phyloP scores from a whole-genome alignment of 2,888 invertebrate genomes.

The Tachina lurida region DNA sequence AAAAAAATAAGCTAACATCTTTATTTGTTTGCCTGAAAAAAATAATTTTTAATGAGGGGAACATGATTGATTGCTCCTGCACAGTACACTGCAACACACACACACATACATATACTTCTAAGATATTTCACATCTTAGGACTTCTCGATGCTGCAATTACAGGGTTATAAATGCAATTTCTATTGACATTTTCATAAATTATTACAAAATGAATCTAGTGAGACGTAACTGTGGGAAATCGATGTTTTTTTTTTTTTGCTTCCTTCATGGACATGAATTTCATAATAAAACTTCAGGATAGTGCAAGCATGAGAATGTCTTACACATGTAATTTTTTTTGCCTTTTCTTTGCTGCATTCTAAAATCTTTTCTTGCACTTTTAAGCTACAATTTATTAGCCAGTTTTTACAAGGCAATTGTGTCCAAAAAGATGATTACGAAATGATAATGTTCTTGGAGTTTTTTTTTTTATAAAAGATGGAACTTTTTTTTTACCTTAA shows the following conservation, averaged over 20 bases:
- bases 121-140: constrained; percentile 1
- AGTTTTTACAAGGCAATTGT: constrained; percentile 48
- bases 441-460: constrained; percentile 78
- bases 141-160: constrained; percentile 30
- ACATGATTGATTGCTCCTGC: constrained; percentile 29
- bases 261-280: constrained; percentile 38
- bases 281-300: not conserved
- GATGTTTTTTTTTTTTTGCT: constrained; percentile 32
- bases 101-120: not conserved
- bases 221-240: constrained; percentile 63
- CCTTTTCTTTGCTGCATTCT: not conserved
- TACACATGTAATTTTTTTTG: constrained; percentile 27
- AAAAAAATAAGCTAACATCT: not conserved
- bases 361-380: constrained; percentile 43
- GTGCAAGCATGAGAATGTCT: constrained; percentile 12
- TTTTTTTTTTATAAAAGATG: constrained; percentile 69
- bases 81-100: not conserved
- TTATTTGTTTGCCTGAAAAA: not conserved
- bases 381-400: constrained; percentile 60
- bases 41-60: not conserved
- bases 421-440: constrained; percentile 55
- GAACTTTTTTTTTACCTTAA: not conserved
- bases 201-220: constrained; percentile 51
- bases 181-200: constrained; percentile 62
- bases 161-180: constrained; percentile 45